Conservation (phyloP, 2,797 vertebrate genomes). For the Sitta carolinensis region DNA sequence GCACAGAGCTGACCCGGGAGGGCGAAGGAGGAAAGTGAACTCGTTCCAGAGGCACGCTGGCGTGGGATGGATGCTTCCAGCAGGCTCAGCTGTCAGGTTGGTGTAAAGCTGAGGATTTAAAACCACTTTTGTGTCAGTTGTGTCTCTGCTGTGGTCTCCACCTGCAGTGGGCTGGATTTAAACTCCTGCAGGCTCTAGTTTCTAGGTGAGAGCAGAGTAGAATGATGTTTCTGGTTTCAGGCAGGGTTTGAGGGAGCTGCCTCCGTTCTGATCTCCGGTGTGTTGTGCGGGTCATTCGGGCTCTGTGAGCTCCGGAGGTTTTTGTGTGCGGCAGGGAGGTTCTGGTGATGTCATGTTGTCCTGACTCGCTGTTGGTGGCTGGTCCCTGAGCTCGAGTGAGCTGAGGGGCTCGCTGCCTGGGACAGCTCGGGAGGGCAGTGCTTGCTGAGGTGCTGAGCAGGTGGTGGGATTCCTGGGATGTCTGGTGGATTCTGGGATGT, state of each 20-base stretch:
- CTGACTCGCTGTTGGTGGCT: background rate
- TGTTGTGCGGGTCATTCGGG: background rate
- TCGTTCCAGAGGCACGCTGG: background rate
- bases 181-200: background rate
- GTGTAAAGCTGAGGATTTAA: background rate
- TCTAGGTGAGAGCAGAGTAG: background rate
- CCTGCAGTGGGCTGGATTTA: background rate
- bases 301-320: background rate
- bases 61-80: background rate
- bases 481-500: background rate
- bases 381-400: background rate
- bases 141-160: background rate
- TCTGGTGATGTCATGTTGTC: rapidly evolving
- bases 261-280: too few relatives aligned
- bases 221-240: background rate
- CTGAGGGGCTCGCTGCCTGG: background rate
- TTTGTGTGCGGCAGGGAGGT: background rate
- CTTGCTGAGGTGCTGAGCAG: too few relatives aligned
- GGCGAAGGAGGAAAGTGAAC: background rate
- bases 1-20: background rate
- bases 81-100: background rate
- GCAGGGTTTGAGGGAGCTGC: background rate
- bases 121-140: background rate
- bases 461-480: rapidly evolving
- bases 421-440: background rate